Evolutionary conservation across 2,113 vertebrate genomes (phyloP).

Genomic region (Pheucticus melanocephalus): DNA sequence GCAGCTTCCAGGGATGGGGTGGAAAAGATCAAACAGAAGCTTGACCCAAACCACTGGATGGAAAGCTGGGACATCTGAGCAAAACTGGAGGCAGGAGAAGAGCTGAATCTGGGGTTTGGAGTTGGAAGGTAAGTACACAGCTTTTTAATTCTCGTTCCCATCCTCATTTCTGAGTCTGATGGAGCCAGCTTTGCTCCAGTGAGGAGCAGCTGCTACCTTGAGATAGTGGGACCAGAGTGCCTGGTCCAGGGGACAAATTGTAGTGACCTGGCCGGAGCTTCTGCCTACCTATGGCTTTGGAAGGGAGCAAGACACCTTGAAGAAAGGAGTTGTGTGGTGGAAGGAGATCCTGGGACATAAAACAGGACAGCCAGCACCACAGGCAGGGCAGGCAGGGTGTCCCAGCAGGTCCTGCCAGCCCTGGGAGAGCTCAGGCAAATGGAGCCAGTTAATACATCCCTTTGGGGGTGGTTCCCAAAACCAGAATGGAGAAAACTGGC

Average conservation of each 20-base stretch:
- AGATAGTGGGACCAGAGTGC: background rate
- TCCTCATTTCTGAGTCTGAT: background rate
- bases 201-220: background rate
- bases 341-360: background rate
- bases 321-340: background rate
- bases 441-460: no score
- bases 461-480: background rate
- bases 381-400: rapidly evolving
- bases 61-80: background rate
- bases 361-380: background rate
- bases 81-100: background rate
- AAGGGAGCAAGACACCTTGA: background rate
- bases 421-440: background rate
- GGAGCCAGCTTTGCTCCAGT: background rate
- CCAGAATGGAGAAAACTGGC: background rate
- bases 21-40: background rate
- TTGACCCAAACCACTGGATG: background rate
- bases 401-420: background rate
- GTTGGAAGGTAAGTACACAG: background rate
- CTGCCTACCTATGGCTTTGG: background rate
- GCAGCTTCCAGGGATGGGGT: background rate
- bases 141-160: background rate
- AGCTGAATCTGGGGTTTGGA: background rate
- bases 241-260: background rate
- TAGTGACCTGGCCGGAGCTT: background rate